Percentiles rank a stretch among this genome's conserved stretches.
These are phyloP conservation scores for Nymphalis polychloros DNA, from an alignment of 2,888 invertebrate species.

Conservation along the genomic window DNA sequence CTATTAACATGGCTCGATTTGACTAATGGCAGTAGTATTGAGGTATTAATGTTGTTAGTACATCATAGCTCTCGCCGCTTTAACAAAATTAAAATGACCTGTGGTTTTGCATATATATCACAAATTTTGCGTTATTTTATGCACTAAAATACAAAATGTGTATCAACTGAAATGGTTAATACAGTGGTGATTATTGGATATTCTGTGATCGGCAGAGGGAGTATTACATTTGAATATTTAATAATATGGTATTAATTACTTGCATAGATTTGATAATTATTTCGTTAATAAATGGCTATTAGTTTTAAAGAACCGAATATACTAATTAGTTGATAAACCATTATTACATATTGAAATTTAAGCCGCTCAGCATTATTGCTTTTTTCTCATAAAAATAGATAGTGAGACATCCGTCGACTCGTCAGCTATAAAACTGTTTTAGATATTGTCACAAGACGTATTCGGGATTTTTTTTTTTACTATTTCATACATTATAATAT, in stretches of 20 bases:
- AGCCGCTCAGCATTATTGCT: too few species aligned
- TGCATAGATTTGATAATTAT: neutral
- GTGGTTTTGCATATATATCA: slow-evolving; percentile 39
- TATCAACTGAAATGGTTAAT: slow-evolving; percentile 54
- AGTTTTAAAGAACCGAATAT: too few species aligned
- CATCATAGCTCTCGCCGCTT: slow-evolving; percentile 54
- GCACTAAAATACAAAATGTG: slow-evolving; percentile 42
- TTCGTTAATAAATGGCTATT: neutral
- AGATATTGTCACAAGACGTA: too few species aligned
- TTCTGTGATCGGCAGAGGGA: slow-evolving; percentile 27
- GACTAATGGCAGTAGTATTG: neutral
- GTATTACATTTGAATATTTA: slow-evolving; percentile 70
- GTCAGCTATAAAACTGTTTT: too few species aligned
- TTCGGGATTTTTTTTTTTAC: too few species aligned
- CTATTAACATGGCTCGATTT: neutral
- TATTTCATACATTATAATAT: too few species aligned
- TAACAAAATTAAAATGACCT: slow-evolving; percentile 54
- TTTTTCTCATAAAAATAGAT: too few species aligned
- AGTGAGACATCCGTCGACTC: too few species aligned
- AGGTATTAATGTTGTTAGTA: neutral
- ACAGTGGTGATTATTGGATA: slow-evolving; percentile 43
- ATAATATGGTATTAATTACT: slow-evolving; percentile 7
- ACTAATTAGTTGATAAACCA: too few species aligned
- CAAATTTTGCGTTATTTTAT: slow-evolving; percentile 36
- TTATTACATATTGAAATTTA: too few species aligned